Conservation (phyloP, 2,888 invertebrate genomes). For the Chymomyza fuscimana region DNA sequence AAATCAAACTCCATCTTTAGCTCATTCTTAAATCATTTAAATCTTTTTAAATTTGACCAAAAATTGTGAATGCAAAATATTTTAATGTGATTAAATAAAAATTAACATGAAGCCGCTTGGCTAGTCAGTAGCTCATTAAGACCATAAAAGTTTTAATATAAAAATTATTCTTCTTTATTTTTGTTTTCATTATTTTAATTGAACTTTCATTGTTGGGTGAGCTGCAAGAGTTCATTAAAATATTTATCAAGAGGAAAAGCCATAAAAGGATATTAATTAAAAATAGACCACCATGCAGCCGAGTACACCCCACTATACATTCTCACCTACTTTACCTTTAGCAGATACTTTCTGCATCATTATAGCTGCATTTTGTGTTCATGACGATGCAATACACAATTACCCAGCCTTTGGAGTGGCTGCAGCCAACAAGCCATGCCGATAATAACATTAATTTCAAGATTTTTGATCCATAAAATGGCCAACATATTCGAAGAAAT, state of each 20-base stretch:
- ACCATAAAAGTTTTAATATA: neutral
- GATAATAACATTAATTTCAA: constrained; percentile 12
- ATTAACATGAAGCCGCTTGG: neutral
- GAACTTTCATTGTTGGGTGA: constrained; percentile 15
- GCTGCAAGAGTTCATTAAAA: constrained; percentile 7
- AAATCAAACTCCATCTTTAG: no score
- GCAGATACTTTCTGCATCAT: constrained; percentile 19
- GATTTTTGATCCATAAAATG: neutral
- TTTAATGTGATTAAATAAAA: neutral
- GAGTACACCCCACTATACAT: neutral
- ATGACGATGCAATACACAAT: neutral
- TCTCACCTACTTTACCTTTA: neutral
- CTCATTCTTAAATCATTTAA: no score
- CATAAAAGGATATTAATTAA: constrained; percentile 20
- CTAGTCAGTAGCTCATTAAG: neutral
- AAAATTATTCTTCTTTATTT: neutral
- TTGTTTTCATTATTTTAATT: neutral
- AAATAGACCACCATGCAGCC: neutral
- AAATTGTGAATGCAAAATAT: neutral
- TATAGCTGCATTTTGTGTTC: constrained; percentile 37
- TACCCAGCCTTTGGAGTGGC: no score
- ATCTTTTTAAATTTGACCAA: no score
- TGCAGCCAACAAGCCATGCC: constrained; percentile 38
- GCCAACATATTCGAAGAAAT: no score
- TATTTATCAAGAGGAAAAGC: constrained; percentile 2